These are phyloP conservation scores for Cheilosia scutellata DNA, from an alignment of 2,888 invertebrate genomes.

Conservation along the genomic window DNA sequence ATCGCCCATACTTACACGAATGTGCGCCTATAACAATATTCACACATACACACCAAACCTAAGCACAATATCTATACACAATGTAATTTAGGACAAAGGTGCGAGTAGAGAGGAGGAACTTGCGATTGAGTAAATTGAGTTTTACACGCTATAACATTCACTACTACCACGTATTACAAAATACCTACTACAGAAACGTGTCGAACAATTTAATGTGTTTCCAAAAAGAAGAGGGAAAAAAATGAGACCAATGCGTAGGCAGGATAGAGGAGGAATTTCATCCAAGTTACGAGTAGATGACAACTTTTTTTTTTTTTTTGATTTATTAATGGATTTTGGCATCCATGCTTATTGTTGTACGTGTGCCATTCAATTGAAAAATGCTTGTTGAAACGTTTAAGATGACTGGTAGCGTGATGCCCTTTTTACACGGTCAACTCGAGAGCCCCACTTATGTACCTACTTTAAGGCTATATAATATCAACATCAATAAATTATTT, in stretches of 20 bases:
- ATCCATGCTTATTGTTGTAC: neutral
- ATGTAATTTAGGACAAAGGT: slow-evolving; percentile 8
- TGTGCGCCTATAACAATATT: neutral
- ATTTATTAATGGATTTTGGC: slow-evolving; percentile 35
- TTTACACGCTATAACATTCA: slow-evolving; percentile 2
- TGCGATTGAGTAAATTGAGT: slow-evolving; percentile 18
- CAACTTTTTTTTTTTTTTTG: slow-evolving; percentile 17
- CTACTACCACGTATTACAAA: slow-evolving; percentile 8
- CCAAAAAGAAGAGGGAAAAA: neutral
- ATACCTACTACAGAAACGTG: slow-evolving; percentile 20
- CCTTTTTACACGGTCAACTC: too few species aligned
- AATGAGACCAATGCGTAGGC: neutral
- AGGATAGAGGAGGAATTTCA: slow-evolving; percentile 2
- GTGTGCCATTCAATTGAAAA: too few species aligned
- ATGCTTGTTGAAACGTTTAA: too few species aligned
- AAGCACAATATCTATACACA: slow-evolving; percentile 4
- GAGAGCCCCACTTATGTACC: too few species aligned
- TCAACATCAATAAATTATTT: too few species aligned
- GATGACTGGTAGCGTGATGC: too few species aligned
- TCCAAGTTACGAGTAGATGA: neutral
- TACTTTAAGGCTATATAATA: too few species aligned
- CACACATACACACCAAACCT: neutral
- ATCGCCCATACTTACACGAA: neutral
- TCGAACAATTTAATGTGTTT: slow-evolving; percentile 26
- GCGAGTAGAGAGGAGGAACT: neutral